phyloP scores from a whole-genome alignment of 23 tunicate species.

The Halocynthia aurantium region DNA sequence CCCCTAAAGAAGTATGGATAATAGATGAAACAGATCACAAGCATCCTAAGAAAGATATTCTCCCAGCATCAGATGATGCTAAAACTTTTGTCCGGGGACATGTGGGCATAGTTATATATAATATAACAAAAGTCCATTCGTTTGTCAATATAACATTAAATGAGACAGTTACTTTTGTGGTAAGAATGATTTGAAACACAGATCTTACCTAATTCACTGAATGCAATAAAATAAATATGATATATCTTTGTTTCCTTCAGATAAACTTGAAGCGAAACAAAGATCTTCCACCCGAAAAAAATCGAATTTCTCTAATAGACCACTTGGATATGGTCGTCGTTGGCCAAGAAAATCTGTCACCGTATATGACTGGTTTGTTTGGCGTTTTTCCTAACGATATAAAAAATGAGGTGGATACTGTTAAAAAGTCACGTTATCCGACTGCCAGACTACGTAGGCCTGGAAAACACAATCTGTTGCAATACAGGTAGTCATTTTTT shows the following conservation, averaged over 20 bases:
- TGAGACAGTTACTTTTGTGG: constrained; percentile 15
- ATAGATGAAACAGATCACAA: constrained; percentile 14
- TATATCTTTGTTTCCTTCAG: neutral
- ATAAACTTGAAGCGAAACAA: constrained; percentile 19
- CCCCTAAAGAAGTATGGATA: constrained; percentile 18
- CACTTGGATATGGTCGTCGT: constrained; percentile 37
- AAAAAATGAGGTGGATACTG: neutral
- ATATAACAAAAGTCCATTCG: constrained; percentile 29
- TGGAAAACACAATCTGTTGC: constrained; percentile 1
- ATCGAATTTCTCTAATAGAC: constrained; percentile 11
- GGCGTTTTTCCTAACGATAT: constrained; percentile 21
- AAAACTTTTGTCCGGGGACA: neutral
- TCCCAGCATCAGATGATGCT: constrained; percentile 18
- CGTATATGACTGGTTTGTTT: constrained; percentile 16
- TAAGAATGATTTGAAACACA: neutral
- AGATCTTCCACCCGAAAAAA: constrained; percentile 11
- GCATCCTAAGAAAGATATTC: neutral
- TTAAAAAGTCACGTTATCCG: neutral
- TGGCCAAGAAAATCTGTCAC: constrained; percentile 18
- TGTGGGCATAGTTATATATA: neutral
- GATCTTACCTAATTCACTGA: neutral
- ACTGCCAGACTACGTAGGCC: constrained; percentile 2
- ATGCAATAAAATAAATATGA: neutral
- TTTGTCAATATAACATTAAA: constrained; percentile 25
- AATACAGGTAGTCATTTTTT: constrained; percentile 8